phyloP scores from a whole-genome alignment of 1,140 invertebrate genomes.

The Cotesia chilonis region DNA sequence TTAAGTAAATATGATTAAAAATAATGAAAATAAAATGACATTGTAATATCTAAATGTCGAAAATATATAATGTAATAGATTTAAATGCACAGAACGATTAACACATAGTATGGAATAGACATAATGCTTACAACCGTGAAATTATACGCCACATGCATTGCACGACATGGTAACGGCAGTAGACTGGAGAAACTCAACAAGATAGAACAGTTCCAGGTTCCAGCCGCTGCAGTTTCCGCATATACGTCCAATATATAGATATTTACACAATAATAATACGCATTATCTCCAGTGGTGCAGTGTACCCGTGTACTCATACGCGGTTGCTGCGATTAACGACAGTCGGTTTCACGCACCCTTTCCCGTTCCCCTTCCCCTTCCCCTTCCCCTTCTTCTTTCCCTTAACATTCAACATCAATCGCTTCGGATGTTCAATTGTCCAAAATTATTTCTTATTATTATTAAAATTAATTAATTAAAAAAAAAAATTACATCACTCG shows the following conservation, averaged over 20 bases:
- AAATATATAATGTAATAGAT: no score
- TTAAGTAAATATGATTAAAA: no score
- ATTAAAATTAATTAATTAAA: no score
- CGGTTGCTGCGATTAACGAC: constrained; percentile 8
- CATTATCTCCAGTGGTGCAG: no score
- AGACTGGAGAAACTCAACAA: constrained; percentile 11
- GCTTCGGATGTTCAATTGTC: background rate
- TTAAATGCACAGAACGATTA: background rate
- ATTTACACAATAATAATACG: background rate
- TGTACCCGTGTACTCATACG: background rate
- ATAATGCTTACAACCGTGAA: constrained; percentile 18
- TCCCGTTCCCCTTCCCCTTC: no score
- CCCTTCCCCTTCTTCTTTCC: no score
- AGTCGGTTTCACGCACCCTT: constrained; percentile 4
- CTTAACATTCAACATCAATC: no score
- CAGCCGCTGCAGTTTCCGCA: constrained; percentile 4
- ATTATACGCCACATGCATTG: constrained; percentile 19
- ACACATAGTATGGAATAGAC: constrained; percentile 8
- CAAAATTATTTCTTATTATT: no score
- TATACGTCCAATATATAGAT: background rate
- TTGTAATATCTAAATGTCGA: no score
- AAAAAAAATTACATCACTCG: no score
- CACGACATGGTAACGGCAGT: background rate
- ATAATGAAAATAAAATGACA: no score
- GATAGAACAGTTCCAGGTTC: constrained; percentile 14